Base-by-base conservation (phyloP, 2,888 invertebrate species). In the Rhamnusium bicolor region DNA sequence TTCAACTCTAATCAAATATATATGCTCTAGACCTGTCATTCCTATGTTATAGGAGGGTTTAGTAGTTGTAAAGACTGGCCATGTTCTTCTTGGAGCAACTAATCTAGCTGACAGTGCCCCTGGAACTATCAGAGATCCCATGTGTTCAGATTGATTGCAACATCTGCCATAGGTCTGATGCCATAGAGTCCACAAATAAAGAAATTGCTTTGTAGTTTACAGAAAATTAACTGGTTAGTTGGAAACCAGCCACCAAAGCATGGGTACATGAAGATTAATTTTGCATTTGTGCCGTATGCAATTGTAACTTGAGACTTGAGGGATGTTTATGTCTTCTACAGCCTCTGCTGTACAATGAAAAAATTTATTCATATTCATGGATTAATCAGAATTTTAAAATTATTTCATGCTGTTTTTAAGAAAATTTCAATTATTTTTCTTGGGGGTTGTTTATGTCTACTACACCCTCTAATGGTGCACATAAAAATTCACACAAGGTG, bases 21-120 rank as follows among this genome's bases (percentile, higher is more conserved):
- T 88, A 88, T 92, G 93, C 86, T 97, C 97, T 72, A 99, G 98
- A 87, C 98, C 96, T 69, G 96, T 96, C 76, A 96, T 96, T 66
- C 96, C 96, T 60, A 96, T 96, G 96, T 96, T 98, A 16, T 98
- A 98, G 98, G 98, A 99, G 92, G 99, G 99, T 80, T 91, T 96
- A 68, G 94, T 96, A 86, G 96, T 93, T 61, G 98, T 99, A 5
- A 97, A 96, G 89, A 98, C 97, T 83, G 99, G 98, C 47, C 95
- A 99, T 84, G 93, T 94, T 82, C 96, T 99, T 93, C 92, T 99
- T 82, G 99, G 99, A 79, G 99, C 97, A 77, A 99, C 99, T 77
- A 96, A 99, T 89, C 99, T 99, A 21, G 95, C 96, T 72, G 95
- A 97, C 84, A 98, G 98, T 14, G 92, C 92, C 76, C 98, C 99